Conservation (phyloP, 1,140 invertebrate species). For the Drosophila navojoa region DNA sequence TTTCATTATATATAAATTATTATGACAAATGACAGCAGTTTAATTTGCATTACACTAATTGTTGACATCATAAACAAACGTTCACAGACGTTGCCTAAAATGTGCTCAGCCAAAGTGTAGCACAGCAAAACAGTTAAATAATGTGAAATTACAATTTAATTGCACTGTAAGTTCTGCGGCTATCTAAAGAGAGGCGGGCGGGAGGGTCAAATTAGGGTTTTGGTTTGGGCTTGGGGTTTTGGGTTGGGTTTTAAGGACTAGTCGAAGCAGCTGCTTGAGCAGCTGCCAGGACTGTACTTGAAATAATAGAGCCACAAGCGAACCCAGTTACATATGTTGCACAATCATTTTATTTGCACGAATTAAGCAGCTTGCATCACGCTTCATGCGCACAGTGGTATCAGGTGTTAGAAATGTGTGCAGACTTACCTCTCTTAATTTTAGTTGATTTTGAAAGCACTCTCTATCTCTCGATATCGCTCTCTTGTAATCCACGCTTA, state of each 20-base stretch:
- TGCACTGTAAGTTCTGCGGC: constrained; percentile 63
- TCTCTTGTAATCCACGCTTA: too few relatives aligned
- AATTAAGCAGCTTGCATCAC: constrained; percentile 65
- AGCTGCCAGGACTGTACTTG: constrained; percentile 41
- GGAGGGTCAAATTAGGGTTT: constrained; percentile 2
- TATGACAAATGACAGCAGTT: constrained; percentile 29
- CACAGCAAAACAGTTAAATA: constrained; percentile 72
- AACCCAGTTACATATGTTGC: constrained; percentile 67
- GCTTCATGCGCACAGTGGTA: constrained; percentile 48
- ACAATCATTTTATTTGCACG: constrained; percentile 79
- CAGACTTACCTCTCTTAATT: too few relatives aligned
- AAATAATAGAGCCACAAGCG: constrained; percentile 65
- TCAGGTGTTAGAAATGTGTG: background rate
- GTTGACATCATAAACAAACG: constrained; percentile 62
- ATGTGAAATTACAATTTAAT: constrained; percentile 74
- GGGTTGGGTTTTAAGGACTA: background rate
- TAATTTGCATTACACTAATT: constrained; percentile 52
- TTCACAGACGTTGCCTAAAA: constrained; percentile 23
- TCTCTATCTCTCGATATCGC: too few relatives aligned
- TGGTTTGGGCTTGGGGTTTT: background rate
- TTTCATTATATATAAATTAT: constrained; percentile 16
- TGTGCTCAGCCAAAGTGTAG: constrained; percentile 51
- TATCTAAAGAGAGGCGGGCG: background rate
- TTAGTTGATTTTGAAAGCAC: too few relatives aligned
- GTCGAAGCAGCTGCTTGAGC: constrained; percentile 28